Conservation (phyloP, 2,113 vertebrate species). For the Aleadryas rufinucha region DNA sequence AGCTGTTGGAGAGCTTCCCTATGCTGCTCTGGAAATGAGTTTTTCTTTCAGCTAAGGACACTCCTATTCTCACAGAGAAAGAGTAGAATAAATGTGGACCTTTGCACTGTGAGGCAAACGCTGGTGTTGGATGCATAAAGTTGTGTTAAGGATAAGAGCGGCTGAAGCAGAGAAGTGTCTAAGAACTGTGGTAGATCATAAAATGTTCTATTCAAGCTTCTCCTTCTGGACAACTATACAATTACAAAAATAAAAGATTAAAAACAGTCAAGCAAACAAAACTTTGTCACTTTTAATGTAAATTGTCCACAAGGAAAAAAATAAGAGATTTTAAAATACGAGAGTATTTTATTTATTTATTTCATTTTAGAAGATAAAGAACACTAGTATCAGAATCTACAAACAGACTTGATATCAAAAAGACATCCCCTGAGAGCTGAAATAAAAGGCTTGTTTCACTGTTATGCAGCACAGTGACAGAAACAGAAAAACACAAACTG, state of each 20-base stretch:
- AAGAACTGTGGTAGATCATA: background rate
- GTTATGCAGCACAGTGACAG: background rate
- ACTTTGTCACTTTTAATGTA: background rate
- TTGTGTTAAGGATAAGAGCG: background rate
- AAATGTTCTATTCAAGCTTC: background rate
- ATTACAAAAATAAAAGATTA: background rate
- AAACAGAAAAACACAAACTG: fast-evolving
- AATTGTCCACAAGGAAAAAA: background rate
- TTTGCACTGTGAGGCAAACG: background rate
- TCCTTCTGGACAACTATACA: background rate
- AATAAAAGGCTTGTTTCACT: background rate
- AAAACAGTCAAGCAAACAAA: background rate
- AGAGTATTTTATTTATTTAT: background rate
- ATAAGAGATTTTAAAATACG: background rate
- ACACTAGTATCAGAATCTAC: background rate
- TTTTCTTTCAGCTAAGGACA: background rate
- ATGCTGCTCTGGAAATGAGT: background rate
- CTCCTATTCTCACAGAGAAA: background rate
- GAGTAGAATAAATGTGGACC: background rate
- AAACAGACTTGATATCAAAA: background rate
- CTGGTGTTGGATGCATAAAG: background rate
- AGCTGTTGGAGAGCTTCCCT: slow-evolving; percentile 22
- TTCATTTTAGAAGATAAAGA: background rate
- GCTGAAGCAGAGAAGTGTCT: background rate
- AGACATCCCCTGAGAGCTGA: background rate